Conservation (phyloP, 2,797 vertebrate species). For the Microchirus variegatus region DNA sequence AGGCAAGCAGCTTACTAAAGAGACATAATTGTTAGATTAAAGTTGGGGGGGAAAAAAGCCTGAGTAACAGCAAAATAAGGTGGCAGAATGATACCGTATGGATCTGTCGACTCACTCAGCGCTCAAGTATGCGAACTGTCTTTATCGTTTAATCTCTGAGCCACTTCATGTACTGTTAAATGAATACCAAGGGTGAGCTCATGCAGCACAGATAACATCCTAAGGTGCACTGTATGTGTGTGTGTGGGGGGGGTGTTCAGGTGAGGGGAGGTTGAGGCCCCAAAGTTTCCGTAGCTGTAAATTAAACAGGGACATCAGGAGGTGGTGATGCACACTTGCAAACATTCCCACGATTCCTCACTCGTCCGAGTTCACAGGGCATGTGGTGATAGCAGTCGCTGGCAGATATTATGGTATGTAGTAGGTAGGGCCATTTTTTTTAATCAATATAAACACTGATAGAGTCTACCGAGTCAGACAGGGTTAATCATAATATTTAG, state of each 20-base stretch:
- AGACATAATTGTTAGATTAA: no score
- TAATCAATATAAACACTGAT: constrained; percentile 16
- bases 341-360: constrained; percentile 56
- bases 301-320: constrained; percentile 47
- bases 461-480: background rate
- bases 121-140: background rate
- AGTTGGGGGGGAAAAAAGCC: no score
- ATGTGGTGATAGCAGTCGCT: background rate
- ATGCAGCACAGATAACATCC: constrained; percentile 23
- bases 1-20: no score
- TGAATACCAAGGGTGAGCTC: constrained; percentile 23
- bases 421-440: constrained; percentile 14
- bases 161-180: background rate
- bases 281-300: constrained; percentile 38
- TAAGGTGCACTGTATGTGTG: background rate
- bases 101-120: no score
- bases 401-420: constrained; percentile 10
- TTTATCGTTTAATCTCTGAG: constrained; percentile 22
- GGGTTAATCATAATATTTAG: background rate
- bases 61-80: no score
- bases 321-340: constrained; percentile 53
- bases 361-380: constrained; percentile 3
- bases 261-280: constrained; percentile 49
- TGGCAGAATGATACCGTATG: no score
- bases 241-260: constrained; percentile 36